Base-by-base conservation (phyloP, 2,113 vertebrate species). In the Odocoileus hemionus region DNA sequence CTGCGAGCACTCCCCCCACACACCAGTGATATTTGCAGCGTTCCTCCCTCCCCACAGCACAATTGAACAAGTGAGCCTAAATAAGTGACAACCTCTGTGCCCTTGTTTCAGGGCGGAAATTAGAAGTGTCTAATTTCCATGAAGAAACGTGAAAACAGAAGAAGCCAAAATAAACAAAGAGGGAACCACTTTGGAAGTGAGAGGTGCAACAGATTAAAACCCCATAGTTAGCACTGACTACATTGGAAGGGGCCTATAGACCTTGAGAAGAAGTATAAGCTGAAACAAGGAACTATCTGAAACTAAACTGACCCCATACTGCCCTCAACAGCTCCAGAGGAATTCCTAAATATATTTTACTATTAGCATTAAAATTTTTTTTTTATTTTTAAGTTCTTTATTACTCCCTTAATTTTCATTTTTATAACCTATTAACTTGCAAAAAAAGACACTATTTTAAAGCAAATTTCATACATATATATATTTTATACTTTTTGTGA, bases 1-100 rank as follows among this genome's bases (percentile, higher is more conserved):
- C 19, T 70, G 19, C 0, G 0, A 12, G 64, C 17, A 3, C 19
- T 36, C n/a, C 64, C n/a, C n/a, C 21, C n/a, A 70, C 64, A 70
- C 17, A 0, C 17, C 64, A 36, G 9, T 70, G 64, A 36, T 70
- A 21, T 36, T 70, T 23, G n/a, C n/a, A 12, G 64, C 23, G n/a
- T 36, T 12, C n/a, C 19, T 70, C 19, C 64, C 64, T 36, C 9
- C n/a, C 17, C 17, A 3, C 64, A 70, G 19, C 64, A 23, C n/a
- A 23, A 1, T 1, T 70, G 64, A 70, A 70, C 64, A 70, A 70
- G n/a, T 36, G 19, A 36, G n/a, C n/a, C 19, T 70, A 70, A 70
- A 70, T 64, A 70, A 23, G n/a, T 23, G 64, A 70, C 64, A 2
- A 12, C 21, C 9, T 70, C 36, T 4, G 1, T 23, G n/a, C n/a